A percentile compares a stretch with the other conserved stretches of the same genome.
Conservation (phyloP, 2,113 vertebrate genomes). For the Pangasianodon hypophthalmus region DNA sequence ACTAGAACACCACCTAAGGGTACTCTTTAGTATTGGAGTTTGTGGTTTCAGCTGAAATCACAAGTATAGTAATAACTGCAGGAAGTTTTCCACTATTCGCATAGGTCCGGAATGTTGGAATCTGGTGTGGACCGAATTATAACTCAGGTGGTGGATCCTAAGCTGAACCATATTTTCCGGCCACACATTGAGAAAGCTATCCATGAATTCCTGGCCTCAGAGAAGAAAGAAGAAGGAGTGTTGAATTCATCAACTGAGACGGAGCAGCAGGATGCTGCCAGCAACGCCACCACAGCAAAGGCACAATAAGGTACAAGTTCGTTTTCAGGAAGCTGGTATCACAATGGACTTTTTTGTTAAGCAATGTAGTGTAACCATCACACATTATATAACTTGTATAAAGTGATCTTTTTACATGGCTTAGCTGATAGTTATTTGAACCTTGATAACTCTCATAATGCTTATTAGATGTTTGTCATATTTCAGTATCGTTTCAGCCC, state of each 20-base stretch:
- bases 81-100: slow-evolving; percentile 1
- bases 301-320: slow-evolving; percentile 78
- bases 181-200: slow-evolving; percentile 96
- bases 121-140: slow-evolving; percentile 98
- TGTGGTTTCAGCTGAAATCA: background rate
- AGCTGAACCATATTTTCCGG: slow-evolving; percentile 96
- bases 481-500: background rate
- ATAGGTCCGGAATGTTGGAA: slow-evolving; percentile 97
- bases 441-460: background rate
- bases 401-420: background rate
- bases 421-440: background rate
- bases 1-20: background rate
- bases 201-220: slow-evolving; percentile 89
- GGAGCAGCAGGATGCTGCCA: slow-evolving; percentile 79
- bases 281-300: slow-evolving; percentile 79
- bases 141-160: slow-evolving; percentile 97
- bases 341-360: background rate
- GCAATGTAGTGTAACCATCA: background rate
- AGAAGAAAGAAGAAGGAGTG: slow-evolving; percentile 83
- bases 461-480: background rate
- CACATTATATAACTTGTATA: background rate
- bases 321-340: background rate
- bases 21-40: background rate
- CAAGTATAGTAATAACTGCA: background rate
- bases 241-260: slow-evolving; percentile 80